These are phyloP conservation scores for Eupristina koningsbergeri DNA, from an alignment of 1,140 invertebrate genomes.

Conservation along the genomic window DNA sequence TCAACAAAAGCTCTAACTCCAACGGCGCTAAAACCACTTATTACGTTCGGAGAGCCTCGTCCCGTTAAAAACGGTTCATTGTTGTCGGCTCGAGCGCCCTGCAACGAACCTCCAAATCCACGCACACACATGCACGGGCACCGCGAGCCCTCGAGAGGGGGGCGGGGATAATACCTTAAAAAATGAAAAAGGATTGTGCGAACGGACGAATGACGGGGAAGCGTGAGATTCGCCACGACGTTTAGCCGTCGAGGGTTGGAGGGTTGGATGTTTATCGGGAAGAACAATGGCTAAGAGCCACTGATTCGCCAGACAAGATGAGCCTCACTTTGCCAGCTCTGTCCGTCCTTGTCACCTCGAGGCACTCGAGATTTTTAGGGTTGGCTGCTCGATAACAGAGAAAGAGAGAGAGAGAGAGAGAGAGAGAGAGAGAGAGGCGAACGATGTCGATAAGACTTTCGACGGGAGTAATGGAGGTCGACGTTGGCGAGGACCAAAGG, in stretches of 20 bases:
- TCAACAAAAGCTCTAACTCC: background rate
- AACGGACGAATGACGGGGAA: conserved; percentile 49
- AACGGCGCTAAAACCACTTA: conserved; percentile 2
- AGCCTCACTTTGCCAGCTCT: background rate
- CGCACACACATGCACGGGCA: background rate
- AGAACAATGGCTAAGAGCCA: conserved; percentile 63
- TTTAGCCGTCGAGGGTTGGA: conserved; percentile 43
- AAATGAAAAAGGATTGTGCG: conserved; percentile 34
- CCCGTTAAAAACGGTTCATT: conserved; percentile 16
- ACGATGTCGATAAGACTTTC: too few species aligned
- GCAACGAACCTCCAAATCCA: background rate
- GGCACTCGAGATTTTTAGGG: background rate
- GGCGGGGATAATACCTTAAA: background rate
- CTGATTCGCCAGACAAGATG: conserved; percentile 56
- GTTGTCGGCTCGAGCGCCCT: background rate
- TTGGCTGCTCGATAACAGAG: background rate
- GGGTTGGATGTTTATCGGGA: conserved; percentile 44
- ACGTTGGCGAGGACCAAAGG: background rate
- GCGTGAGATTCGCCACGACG: conserved; percentile 61
- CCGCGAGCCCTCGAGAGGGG: background rate
- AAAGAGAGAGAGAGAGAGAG: too few species aligned
- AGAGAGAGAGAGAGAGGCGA: too few species aligned
- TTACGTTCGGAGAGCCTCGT: conserved; percentile 6
- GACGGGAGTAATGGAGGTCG: background rate
- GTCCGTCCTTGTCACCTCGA: background rate